These are phyloP conservation scores for Montipora efflorescens DNA, from an alignment of 64 coral and sea anemone genomes.

Conservation along the genomic window DNA sequence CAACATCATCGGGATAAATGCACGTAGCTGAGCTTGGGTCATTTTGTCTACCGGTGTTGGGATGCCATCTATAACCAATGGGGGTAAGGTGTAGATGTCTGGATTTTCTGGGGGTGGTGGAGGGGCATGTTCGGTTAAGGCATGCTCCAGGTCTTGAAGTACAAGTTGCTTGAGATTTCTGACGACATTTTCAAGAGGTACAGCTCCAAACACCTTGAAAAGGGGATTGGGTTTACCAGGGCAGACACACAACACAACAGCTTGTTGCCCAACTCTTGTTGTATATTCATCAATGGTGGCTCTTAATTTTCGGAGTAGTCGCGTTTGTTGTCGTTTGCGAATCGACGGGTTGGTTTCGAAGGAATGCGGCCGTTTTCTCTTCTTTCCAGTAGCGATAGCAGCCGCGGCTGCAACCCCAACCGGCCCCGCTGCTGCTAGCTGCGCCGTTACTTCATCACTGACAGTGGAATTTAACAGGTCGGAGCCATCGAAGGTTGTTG, in stretches of 20 bases:
- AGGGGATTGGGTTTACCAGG: constrained; percentile 97
- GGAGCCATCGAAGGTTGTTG: constrained; percentile 94
- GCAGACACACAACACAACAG: constrained; percentile 94
- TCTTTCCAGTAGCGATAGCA: constrained; percentile 95
- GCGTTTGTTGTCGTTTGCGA: constrained; percentile 97
- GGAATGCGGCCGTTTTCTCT: constrained; percentile 94
- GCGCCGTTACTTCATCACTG: constrained; percentile 91
- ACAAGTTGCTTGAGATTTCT: constrained; percentile 93
- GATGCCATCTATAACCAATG: constrained; percentile 95
- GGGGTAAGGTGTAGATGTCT: constrained; percentile 86
- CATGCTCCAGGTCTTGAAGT: constrained; percentile 91
- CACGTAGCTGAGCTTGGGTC: constrained; percentile 97
- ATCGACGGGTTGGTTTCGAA: constrained; percentile 99
- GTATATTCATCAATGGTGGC: constrained; percentile 98
- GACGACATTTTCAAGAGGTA: constrained; percentile 96
- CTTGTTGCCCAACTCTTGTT: constrained; percentile 97
- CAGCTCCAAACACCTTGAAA: constrained; percentile 98
- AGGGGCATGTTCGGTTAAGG: constrained; percentile 93
- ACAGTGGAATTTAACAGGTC: constrained; percentile 88
- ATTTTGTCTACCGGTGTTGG: constrained; percentile 99
- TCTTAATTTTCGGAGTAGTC: constrained; percentile 90
- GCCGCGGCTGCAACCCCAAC: constrained; percentile 96
- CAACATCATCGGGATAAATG: constrained; percentile 99
- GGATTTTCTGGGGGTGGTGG: constrained; percentile 90
- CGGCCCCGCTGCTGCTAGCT: constrained; percentile 92